A percentile compares a stretch with the other conserved stretches of the same genome.
Conservation (phyloP, 2,888 invertebrate genomes). For the Amphipoea oculea region DNA sequence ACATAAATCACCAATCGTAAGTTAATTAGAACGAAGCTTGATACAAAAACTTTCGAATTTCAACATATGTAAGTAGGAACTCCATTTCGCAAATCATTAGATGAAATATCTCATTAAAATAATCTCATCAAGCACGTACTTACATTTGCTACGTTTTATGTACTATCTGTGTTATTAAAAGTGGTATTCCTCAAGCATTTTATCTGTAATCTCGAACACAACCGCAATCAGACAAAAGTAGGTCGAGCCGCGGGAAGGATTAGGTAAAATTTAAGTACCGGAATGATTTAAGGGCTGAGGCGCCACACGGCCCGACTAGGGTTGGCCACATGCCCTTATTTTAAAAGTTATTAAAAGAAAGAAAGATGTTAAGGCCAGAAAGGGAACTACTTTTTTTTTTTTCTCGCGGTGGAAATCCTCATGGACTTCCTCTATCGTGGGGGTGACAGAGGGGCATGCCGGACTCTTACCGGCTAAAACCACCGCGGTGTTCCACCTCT, state of each 20-base stretch:
- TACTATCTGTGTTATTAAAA: constrained; percentile 56
- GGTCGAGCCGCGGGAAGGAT: constrained; percentile 75
- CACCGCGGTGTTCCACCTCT: no score
- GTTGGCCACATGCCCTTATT: constrained; percentile 38
- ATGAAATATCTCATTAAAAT: constrained; percentile 53
- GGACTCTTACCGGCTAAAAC: no score
- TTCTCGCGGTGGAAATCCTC: no score
- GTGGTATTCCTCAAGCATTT: constrained; percentile 71
- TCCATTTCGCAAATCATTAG: constrained; percentile 55
- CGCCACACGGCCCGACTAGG: constrained; percentile 57
- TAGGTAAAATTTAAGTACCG: constrained; percentile 81
- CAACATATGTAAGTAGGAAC: constrained; percentile 16
- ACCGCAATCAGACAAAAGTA: constrained; percentile 75
- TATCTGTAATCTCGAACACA: constrained; percentile 78
- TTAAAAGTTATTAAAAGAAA: neutral
- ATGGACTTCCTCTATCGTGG: no score
- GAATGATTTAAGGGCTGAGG: constrained; percentile 72
- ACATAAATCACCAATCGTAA: constrained; percentile 15
- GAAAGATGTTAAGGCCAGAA: neutral
- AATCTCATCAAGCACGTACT: constrained; percentile 47
- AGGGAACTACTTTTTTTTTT: neutral
- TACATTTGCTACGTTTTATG: constrained; percentile 56
- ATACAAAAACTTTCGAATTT: constrained; percentile 53
- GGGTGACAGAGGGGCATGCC: no score
- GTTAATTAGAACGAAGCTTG: constrained; percentile 13